Evolutionary conservation across 2,113 vertebrate species (phyloP).

Genomic region (Sylvia atricapilla): DNA sequence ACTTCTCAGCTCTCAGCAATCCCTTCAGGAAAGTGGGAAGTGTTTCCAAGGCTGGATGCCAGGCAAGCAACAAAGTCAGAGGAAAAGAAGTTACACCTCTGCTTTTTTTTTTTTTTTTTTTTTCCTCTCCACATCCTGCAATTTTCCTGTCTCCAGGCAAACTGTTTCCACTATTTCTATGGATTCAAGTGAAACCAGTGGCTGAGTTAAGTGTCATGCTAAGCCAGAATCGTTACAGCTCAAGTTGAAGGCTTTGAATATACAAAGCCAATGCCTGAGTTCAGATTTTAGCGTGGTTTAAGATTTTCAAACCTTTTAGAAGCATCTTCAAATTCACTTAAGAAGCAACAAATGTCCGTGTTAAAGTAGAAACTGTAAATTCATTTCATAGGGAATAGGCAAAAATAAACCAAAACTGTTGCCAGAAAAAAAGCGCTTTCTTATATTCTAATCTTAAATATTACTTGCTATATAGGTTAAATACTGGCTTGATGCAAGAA

Average conservation of each 20-base stretch:
- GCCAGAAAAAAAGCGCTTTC: neutral
- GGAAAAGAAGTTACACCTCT: neutral
- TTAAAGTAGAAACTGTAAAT: neutral
- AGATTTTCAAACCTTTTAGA: neutral
- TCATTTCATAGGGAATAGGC: neutral
- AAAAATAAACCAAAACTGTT: neutral
- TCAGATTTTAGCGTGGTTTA: neutral
- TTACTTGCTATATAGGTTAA: neutral
- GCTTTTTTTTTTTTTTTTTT: no score
- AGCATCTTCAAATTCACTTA: neutral
- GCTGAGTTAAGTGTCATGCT: neutral
- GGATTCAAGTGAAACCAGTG: neutral
- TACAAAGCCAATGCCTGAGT: neutral
- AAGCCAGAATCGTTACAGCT: neutral
- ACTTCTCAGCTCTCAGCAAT: neutral
- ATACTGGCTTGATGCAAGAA: neutral
- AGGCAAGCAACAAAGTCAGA: neutral
- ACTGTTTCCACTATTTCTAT: neutral
- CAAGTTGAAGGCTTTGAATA: neutral
- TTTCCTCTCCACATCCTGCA: neutral
- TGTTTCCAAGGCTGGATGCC: neutral
- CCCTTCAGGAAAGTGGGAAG: neutral
- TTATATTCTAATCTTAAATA: neutral
- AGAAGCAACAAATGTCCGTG: neutral
- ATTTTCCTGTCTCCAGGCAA: neutral